Conservation (phyloP, 2,888 invertebrate genomes). For the Cerastis rubricosa region DNA sequence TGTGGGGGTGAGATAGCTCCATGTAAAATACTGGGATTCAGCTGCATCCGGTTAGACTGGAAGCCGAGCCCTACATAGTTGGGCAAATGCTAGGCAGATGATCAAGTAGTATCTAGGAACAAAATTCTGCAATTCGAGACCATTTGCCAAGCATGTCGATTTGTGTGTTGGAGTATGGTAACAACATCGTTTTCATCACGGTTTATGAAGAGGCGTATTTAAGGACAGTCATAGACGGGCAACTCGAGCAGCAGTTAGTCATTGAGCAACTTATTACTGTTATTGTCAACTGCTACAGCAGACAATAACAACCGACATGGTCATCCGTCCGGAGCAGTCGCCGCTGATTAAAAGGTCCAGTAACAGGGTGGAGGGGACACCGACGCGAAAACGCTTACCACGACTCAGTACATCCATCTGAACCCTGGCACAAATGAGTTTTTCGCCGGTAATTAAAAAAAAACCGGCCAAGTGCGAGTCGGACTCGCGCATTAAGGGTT, state of each 20-base stretch:
- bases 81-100: not conserved
- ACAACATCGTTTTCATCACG: not conserved
- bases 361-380: not conserved
- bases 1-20: no score
- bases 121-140: not conserved
- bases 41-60: no score
- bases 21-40: no score
- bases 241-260: not conserved
- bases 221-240: not conserved
- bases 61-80: no score
- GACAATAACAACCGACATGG: not conserved
- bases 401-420: no score
- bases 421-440: no score
- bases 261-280: not conserved
- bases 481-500: no score
- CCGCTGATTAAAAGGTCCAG: not conserved
- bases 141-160: not conserved
- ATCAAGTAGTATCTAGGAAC: not conserved
- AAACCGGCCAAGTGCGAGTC: no score
- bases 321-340: not conserved
- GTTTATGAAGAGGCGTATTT: not conserved
- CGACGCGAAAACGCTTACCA: no score
- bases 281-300: not conserved
- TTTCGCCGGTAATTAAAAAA: no score
- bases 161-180: not conserved